Conservation (phyloP, 2,113 vertebrate genomes). For the Saguinus imperator region DNA sequence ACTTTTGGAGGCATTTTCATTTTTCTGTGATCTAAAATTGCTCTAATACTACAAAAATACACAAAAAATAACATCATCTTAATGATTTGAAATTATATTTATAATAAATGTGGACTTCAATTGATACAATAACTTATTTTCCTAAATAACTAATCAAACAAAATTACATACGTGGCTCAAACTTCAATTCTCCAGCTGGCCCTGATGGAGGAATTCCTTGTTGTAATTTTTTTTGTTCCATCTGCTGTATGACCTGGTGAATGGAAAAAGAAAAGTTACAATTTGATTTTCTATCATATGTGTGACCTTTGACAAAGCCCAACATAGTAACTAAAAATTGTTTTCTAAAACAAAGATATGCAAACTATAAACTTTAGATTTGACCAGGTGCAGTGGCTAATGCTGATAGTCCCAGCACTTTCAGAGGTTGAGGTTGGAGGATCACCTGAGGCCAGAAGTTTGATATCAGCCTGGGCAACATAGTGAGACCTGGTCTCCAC, state of each 20-base stretch:
- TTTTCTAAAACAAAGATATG: conserved; percentile 20
- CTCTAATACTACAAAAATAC: background rate
- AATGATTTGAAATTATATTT: conserved; percentile 47
- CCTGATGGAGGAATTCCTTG: conserved; percentile 86
- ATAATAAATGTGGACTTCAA: conserved; percentile 16
- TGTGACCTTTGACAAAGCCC: background rate
- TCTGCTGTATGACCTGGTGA: conserved; percentile 92
- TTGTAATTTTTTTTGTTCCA: conserved; percentile 93
- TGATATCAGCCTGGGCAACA: too few species aligned
- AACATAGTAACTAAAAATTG: background rate
- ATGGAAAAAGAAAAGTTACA: conserved; percentile 15
- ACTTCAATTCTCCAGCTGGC: conserved; percentile 85
- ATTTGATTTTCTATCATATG: background rate
- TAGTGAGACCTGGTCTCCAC: too few species aligned
- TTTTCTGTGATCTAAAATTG: conserved; percentile 6
- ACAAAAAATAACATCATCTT: background rate
- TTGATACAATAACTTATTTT: background rate
- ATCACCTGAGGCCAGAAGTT: too few species aligned
- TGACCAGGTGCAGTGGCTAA: too few species aligned
- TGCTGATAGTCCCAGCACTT: too few species aligned
- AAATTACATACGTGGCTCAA: conserved; percentile 84
- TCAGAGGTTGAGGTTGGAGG: too few species aligned
- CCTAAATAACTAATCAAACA: conserved; percentile 39
- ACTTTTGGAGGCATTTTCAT: background rate
- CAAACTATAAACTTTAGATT: conserved; percentile 20